phyloP scores from a whole-genome alignment of 2,888 invertebrate genomes.

The Isoperla grammatica region DNA sequence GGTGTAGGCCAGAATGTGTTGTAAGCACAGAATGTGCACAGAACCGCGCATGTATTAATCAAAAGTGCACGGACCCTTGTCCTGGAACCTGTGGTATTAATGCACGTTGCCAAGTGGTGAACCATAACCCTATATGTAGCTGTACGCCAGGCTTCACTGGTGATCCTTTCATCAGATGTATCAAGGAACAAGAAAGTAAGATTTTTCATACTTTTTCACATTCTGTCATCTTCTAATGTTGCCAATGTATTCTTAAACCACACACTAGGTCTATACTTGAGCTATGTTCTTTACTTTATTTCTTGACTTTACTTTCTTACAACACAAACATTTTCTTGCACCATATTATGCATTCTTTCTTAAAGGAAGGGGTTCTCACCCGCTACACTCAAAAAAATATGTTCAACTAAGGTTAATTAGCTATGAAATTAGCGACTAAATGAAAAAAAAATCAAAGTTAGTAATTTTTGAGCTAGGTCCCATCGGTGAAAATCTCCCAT shows the following conservation, averaged over 20 bases:
- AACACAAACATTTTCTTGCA: neutral
- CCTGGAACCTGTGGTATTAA: slow-evolving; percentile 75
- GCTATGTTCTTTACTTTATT: neutral
- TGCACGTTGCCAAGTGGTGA: slow-evolving; percentile 75
- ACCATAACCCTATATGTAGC: slow-evolving; percentile 82
- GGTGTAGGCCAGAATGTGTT: slow-evolving; percentile 76
- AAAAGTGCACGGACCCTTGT: slow-evolving; percentile 76
- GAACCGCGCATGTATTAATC: slow-evolving; percentile 72
- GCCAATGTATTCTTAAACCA: slow-evolving; percentile 1
- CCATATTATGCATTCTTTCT: neutral
- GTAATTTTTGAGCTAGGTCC: no score
- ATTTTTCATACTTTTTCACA: neutral
- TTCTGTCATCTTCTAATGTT: neutral
- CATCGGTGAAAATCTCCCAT: no score
- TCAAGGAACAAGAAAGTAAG: slow-evolving; percentile 55
- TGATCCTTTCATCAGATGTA: slow-evolving; percentile 70
- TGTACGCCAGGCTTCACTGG: slow-evolving; percentile 73
- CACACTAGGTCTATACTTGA: neutral
- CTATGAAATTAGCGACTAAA: no score
- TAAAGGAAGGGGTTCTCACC: no score
- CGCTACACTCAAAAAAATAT: neutral
- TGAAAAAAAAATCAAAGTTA: no score
- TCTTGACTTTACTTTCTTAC: slow-evolving; percentile 4
- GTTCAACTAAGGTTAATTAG: no score
- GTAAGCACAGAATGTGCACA: slow-evolving; percentile 78